Conservation (phyloP, 2,888 invertebrate species). For the Formica aserva region DNA sequence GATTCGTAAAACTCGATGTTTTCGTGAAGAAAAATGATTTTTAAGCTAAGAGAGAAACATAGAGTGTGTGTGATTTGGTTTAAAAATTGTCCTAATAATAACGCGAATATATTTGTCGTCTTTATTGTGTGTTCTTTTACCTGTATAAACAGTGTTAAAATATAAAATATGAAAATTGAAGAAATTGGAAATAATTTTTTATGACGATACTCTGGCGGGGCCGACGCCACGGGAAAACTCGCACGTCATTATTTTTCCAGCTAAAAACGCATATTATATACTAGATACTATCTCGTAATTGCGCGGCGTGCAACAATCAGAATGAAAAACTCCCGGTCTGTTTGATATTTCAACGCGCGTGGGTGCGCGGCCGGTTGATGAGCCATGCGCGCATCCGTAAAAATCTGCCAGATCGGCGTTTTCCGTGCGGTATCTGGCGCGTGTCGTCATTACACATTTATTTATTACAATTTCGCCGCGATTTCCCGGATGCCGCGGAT, state of each 20-base stretch:
- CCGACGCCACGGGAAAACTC: background rate
- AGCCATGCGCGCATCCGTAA: slow-evolving; percentile 64
- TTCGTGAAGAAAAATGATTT: background rate
- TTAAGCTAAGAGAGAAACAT: background rate
- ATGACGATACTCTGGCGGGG: background rate
- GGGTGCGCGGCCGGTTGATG: slow-evolving; percentile 70
- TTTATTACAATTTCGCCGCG: slow-evolving; percentile 65
- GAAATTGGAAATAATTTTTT: background rate
- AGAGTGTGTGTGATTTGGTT: background rate
- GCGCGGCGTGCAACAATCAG: slow-evolving; percentile 68
- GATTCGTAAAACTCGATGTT: background rate
- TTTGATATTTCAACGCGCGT: slow-evolving; percentile 77
- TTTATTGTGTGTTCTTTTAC: background rate
- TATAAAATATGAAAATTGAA: background rate
- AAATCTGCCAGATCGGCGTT: slow-evolving; percentile 59
- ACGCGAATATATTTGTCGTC: background rate
- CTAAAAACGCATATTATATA: slow-evolving; percentile 47
- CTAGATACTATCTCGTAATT: slow-evolving; percentile 75
- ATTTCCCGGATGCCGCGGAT: slow-evolving; percentile 42
- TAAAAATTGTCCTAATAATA: background rate
- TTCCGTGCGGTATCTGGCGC: slow-evolving; percentile 82
- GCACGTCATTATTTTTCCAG: slow-evolving; percentile 40
- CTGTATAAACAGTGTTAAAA: background rate
- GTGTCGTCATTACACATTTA: slow-evolving; percentile 82
- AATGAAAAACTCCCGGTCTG: slow-evolving; percentile 83